Conservation (phyloP, 1,140 invertebrate species). For the Megathymus violae region DNA sequence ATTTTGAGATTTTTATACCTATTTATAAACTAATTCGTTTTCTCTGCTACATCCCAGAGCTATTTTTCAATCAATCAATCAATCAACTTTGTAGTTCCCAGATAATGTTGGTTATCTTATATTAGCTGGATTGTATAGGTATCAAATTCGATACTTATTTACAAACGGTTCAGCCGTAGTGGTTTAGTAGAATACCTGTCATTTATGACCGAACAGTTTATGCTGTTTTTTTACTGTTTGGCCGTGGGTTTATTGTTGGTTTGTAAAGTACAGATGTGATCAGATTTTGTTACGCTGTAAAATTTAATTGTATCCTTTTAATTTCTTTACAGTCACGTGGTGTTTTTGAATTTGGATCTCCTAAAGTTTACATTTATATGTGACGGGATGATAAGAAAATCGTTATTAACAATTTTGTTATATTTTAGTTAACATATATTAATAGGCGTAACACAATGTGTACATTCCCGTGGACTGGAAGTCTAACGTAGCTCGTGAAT, state of each 20-base stretch:
- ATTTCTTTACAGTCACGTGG: constrained; percentile 59
- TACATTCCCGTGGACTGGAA: too few species aligned
- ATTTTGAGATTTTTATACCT: too few species aligned
- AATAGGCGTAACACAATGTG: too few species aligned
- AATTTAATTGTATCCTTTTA: constrained; percentile 71
- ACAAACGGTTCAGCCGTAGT: constrained; percentile 40
- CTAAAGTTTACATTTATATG: constrained; percentile 28
- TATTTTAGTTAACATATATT: constrained; percentile 41
- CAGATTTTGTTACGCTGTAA: constrained; percentile 69
- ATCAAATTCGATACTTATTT: too few species aligned
- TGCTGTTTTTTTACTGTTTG: constrained; percentile 62
- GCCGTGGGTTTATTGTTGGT: constrained; percentile 60
- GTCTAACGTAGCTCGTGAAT: too few species aligned
- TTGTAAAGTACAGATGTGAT: constrained; percentile 58
- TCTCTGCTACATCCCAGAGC: too few species aligned
- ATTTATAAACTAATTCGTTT: too few species aligned
- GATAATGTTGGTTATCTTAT: too few species aligned
- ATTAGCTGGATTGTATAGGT: too few species aligned
- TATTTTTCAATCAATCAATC: too few species aligned
- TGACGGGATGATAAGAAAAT: constrained; percentile 6
- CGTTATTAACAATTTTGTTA: constrained; percentile 26
- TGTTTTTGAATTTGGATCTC: constrained; percentile 49
- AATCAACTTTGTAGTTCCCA: too few species aligned
- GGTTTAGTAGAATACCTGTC: constrained; percentile 50
- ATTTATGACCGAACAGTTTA: constrained; percentile 67